Base-by-base conservation (phyloP, 2,113 vertebrate genomes). In the Puma concolor region DNA sequence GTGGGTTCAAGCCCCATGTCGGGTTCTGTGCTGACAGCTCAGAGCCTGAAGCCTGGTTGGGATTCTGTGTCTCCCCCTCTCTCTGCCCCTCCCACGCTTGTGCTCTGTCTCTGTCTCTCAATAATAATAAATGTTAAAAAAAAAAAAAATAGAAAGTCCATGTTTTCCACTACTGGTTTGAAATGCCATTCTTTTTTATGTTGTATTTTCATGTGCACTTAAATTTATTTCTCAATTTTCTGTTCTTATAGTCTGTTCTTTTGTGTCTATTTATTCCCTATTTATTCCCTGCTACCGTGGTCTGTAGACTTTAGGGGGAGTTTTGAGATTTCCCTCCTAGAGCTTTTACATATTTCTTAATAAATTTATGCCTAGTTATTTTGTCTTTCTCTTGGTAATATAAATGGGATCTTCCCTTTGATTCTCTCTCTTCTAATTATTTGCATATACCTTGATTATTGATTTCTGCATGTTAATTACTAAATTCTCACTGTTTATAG, bases 341-440 rank as follows among this genome's bases (percentile, higher is more conserved):
- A 85, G 25, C n/a, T 80, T 96, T 80, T 81, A 36, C 10, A 33
- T 7, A 54, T 80, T 95, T 80, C 33, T 63, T 44, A 25, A 44
- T 81, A 67, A n/a, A 81, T 85, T 77, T 76, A 50, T 88, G 12
- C 7, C 60, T 91, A 50, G 19, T 7, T n/a, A 50, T 67, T 81
- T 89, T 50, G 25, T 31, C n/a, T 81, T 93, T 93, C 77, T 91
- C 19, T 92, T 96, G 36, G 15, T 91, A 69, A 23, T 66, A 86
- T 19, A 52, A 84, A 72, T 16, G 4, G 41, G 4, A 48, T 17
- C 60, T 95, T 48, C 44, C 92, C 44, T 57, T 94, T 63, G 17
- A 85, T 69, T 76, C 67, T 79, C 57, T 79, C 8, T 41, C 23
- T 54, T 54, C 23, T 93, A 16, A 77, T 72, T 3, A 15, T 63